Evolutionary conservation across 1,140 invertebrate genomes (phyloP), one percentile per base, ranked within the genome.

Genomic region (Dendroctonus valens): DNA sequence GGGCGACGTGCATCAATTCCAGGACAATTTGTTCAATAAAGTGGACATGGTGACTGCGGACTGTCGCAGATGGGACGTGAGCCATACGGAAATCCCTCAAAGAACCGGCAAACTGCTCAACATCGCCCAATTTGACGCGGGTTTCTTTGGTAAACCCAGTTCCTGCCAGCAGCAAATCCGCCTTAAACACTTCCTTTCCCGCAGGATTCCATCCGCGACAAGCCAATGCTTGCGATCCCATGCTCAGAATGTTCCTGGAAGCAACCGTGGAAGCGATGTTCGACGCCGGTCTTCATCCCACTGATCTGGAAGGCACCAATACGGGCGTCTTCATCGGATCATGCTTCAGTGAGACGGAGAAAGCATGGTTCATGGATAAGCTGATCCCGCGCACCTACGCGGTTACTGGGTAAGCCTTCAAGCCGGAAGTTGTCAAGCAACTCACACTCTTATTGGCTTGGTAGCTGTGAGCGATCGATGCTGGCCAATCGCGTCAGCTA

Each of bases 401-500:
- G 65, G 82, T 94, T 70, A 90, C 87, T 12, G 92, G 92, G 82
- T 91, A 83, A 77, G 80, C 58, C 37, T 50, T 7, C 42, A 63
- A 53, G 12, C 50, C 15, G 37, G 12, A 0, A 0, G n/a, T 49
- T 0, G 5, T 39, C 3, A 4, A 39, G 52, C 7, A 54, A 38
- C 40, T 8, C 38, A 5, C 7, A 54, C 42, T 12, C 12, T 9
- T 4, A 46, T 46, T 54, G 37, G 37, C 38, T 11, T 50, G 5
- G 38, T n/a, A 87, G 86, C 41, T 95, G 93, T 79, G 89, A 88
- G 70, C 85, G 92, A 62, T 91, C 92, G 7, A 96, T 97, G 93
- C 85, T 97, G 77, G 90, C 93, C 0, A 96, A 97, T 75, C 84
- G 94, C 58, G 85, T 97, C 40, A 96, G 93, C 0, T 90, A 90